These are phyloP conservation scores for Allochrocebus solatus DNA, from an alignment of 2,797 vertebrate genomes.

Conservation along the genomic window DNA sequence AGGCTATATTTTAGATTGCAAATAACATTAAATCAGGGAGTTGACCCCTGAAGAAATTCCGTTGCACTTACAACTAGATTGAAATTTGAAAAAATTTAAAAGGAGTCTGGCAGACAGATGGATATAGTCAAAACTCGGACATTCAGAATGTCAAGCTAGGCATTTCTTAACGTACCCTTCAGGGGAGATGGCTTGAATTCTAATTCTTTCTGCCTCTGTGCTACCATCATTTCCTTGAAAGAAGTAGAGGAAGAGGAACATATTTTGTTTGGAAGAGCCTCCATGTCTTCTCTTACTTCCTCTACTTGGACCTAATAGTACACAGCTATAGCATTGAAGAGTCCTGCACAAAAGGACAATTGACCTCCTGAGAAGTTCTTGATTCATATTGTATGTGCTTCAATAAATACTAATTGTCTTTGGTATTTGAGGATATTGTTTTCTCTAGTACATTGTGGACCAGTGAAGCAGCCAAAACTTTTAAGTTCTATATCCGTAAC, in stretches of 20 bases:
- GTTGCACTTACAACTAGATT: neutral
- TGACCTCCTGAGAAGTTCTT: neutral
- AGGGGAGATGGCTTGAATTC: neutral
- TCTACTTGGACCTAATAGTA: neutral
- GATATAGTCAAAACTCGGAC: neutral
- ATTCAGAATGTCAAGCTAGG: neutral
- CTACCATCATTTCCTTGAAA: neutral
- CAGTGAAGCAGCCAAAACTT: neutral
- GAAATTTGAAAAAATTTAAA: constrained; percentile 34
- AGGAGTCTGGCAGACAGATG: neutral
- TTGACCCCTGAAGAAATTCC: neutral
- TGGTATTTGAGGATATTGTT: neutral
- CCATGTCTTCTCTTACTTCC: neutral
- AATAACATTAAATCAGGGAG: neutral
- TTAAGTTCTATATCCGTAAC: neutral
- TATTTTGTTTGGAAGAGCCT: neutral
- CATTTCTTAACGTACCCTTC: neutral
- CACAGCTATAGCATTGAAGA: neutral
- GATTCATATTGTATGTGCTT: neutral
- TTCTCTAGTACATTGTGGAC: neutral
- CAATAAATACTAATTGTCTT: neutral
- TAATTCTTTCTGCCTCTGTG: neutral
- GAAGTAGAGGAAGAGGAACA: neutral
- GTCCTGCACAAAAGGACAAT: neutral
- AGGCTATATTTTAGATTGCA: neutral